These are phyloP conservation scores for Archips xylosteana DNA, from an alignment of 2,888 invertebrate species.

Conservation along the genomic window DNA sequence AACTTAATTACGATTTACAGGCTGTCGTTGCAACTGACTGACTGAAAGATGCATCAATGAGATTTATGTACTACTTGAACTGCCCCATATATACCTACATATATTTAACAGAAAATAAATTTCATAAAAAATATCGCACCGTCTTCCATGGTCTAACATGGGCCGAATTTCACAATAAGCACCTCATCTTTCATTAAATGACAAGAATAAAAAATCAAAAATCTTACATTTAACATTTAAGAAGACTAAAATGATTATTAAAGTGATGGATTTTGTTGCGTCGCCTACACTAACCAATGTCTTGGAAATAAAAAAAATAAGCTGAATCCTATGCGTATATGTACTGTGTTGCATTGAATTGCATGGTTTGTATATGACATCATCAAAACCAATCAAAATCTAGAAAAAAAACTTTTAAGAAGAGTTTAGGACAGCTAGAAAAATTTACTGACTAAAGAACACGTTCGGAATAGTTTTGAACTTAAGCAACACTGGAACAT, in stretches of 20 bases:
- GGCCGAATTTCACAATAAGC: slow-evolving; percentile 68
- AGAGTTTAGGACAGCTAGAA: neutral
- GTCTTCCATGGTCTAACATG: slow-evolving; percentile 53
- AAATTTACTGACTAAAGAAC: slow-evolving; percentile 10
- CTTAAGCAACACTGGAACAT: slow-evolving; percentile 14
- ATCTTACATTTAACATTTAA: slow-evolving; percentile 38
- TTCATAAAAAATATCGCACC: slow-evolving; percentile 73
- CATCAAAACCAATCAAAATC: neutral
- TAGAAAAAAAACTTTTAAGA: neutral
- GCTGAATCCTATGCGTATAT: neutral
- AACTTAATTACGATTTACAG: slow-evolving; percentile 46
- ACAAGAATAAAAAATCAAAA: slow-evolving; percentile 60
- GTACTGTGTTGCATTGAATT: slow-evolving; percentile 5
- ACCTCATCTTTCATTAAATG: slow-evolving; percentile 67
- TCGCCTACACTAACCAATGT: slow-evolving; percentile 2
- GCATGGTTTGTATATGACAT: neutral
- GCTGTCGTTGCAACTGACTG: slow-evolving; percentile 34
- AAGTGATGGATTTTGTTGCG: slow-evolving; percentile 32
- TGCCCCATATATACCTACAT: slow-evolving; percentile 37
- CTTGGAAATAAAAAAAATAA: slow-evolving; percentile 25
- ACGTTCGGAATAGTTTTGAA: slow-evolving; percentile 16
- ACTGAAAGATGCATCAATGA: slow-evolving; percentile 21
- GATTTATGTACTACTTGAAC: slow-evolving; percentile 44
- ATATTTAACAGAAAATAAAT: slow-evolving; percentile 48
- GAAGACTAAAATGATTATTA: slow-evolving; percentile 26